These are phyloP conservation scores for Rhagium mordax DNA, from an alignment of 2,888 invertebrate genomes.

Conservation along the genomic window DNA sequence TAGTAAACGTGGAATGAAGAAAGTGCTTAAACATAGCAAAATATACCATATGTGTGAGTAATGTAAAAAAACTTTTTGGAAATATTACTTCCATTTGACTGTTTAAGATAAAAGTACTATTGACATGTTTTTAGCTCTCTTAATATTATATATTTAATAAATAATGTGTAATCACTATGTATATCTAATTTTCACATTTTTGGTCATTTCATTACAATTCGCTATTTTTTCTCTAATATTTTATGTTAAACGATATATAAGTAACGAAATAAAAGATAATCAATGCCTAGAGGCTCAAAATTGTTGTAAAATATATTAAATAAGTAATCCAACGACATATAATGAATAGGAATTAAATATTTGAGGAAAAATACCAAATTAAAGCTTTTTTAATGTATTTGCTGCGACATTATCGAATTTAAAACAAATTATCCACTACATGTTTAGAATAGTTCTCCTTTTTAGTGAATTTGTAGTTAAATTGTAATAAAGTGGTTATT, in stretches of 20 bases:
- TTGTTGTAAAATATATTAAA: constrained; percentile 15
- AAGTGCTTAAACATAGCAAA: neutral
- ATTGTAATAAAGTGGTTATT: constrained; percentile 48
- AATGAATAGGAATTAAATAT: constrained; percentile 48
- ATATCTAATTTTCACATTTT: constrained; percentile 61
- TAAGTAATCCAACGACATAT: constrained; percentile 51
- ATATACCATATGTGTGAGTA: constrained; percentile 25
- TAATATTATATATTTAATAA: constrained; percentile 56
- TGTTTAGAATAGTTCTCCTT: constrained; percentile 66
- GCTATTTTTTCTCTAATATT: constrained; percentile 57
- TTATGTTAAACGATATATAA: constrained; percentile 27
- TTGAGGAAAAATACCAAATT: constrained; percentile 52
- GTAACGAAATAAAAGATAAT: constrained; percentile 50
- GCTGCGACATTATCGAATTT: constrained; percentile 67
- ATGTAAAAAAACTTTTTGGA: constrained; percentile 48
- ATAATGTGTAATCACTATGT: constrained; percentile 60
- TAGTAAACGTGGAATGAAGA: neutral
- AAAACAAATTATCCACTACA: constrained; percentile 66
- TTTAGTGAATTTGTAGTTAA: constrained; percentile 66
- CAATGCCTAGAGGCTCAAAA: constrained; percentile 40
- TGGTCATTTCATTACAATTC: constrained; percentile 50
- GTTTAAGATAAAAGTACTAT: constrained; percentile 62
- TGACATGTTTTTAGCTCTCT: constrained; percentile 66
- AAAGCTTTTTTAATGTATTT: constrained; percentile 64
- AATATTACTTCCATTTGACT: constrained; percentile 63